Evolutionary conservation across 1,140 invertebrate species (phyloP).

Genomic region (Metopolophium dirhodum): DNA sequence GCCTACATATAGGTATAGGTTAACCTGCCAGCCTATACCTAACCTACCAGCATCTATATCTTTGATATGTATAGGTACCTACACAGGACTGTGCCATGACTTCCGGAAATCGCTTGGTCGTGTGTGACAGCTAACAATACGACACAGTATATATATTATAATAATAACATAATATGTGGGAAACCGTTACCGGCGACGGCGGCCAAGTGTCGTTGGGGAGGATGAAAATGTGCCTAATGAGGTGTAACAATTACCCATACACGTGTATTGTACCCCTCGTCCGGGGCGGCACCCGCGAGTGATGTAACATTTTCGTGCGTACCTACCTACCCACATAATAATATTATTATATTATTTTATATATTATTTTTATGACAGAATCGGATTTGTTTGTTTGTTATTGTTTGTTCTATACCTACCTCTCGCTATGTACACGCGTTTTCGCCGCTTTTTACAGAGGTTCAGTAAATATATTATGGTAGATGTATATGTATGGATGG

Average conservation of each 20-base stretch:
- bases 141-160: background rate
- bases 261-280: background rate
- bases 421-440: too few species aligned
- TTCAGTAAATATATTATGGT: too few species aligned
- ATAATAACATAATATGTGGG: background rate
- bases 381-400: background rate
- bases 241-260: conserved; percentile 28
- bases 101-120: background rate
- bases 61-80: background rate
- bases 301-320: background rate
- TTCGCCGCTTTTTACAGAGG: too few species aligned
- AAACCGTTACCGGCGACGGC: background rate
- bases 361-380: background rate
- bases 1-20: too few species aligned
- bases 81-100: background rate
- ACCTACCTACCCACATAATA: background rate
- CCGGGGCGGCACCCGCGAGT: conserved; percentile 40
- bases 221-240: conserved; percentile 32
- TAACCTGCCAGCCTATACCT: too few species aligned
- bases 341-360: background rate
- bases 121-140: background rate
- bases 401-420: too few species aligned
- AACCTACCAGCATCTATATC: too few species aligned
- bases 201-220: background rate
- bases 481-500: background rate